These are phyloP conservation scores for Aporophyla nigra DNA, from an alignment of 2,888 invertebrate genomes.

Conservation along the genomic window DNA sequence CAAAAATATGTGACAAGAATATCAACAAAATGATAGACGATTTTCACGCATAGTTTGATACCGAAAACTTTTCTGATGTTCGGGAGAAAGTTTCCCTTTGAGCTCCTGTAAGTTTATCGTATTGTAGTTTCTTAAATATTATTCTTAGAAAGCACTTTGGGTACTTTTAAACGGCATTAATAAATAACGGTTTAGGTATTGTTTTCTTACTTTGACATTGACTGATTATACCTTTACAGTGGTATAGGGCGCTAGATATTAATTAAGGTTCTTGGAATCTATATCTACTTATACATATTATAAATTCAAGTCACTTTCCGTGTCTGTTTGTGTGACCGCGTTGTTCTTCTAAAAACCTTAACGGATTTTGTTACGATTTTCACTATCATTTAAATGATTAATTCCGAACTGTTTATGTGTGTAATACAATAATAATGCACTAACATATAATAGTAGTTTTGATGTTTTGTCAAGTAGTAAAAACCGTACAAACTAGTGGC, in stretches of 20 bases:
- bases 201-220: constrained; percentile 11
- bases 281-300: too few species aligned
- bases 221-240: background rate
- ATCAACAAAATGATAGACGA: constrained; percentile 6
- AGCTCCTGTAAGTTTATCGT: constrained; percentile 13
- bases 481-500: too few species aligned
- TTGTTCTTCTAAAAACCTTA: too few species aligned
- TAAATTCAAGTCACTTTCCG: too few species aligned
- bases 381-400: too few species aligned
- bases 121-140: background rate
- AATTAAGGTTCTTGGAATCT: background rate
- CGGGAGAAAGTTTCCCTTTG: constrained; percentile 21
- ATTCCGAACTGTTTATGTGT: too few species aligned
- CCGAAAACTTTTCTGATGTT: constrained; percentile 55
- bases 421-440: too few species aligned
- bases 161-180: constrained; percentile 3
- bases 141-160: constrained; percentile 10
- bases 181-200: constrained; percentile 15
- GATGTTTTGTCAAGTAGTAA: too few species aligned
- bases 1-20: constrained; percentile 1
- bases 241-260: background rate
- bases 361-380: too few species aligned
- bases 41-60: constrained; percentile 26
- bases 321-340: too few species aligned
- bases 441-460: too few species aligned